Evolutionary conservation across 2,797 vertebrate species (phyloP).

Genomic region (Leptatherina wallacei): DNA sequence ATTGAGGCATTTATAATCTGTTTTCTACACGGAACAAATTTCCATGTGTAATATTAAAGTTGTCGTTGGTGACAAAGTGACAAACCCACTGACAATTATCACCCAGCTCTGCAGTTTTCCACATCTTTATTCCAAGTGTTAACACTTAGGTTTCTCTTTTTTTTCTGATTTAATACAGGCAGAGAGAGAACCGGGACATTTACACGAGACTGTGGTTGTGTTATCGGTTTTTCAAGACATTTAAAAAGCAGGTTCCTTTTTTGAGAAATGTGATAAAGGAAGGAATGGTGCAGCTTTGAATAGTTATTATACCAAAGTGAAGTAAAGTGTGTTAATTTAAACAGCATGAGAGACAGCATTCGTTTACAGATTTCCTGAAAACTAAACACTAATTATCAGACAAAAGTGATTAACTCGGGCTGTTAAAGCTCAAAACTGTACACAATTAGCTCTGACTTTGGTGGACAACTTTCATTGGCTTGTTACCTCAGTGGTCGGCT

Average conservation of each 20-base stretch:
- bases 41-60: not conserved
- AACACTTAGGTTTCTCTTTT: not conserved
- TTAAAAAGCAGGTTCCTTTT: not conserved
- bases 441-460: slow-evolving; percentile 57
- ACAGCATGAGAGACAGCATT: slow-evolving; percentile 68
- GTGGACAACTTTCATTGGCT: slow-evolving; percentile 58
- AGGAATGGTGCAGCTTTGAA: not conserved
- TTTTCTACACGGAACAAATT: not conserved
- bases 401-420: slow-evolving; percentile 61
- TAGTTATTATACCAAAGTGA: slow-evolving; percentile 41
- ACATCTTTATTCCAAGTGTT: not conserved
- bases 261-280: not conserved
- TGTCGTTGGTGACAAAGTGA: not conserved
- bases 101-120: not conserved
- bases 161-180: not conserved
- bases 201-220: not conserved
- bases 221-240: not conserved
- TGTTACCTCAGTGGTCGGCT: slow-evolving; percentile 48
- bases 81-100: not conserved
- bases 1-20: not conserved
- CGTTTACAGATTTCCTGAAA: slow-evolving; percentile 73
- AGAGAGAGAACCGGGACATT: not conserved
- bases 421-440: slow-evolving; percentile 56
- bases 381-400: slow-evolving; percentile 66
- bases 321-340: slow-evolving; percentile 57